A percentile compares a stretch with the other conserved stretches of the same genome.
These are phyloP conservation scores for Erinaceus europaeus DNA, from an alignment of 2,113 vertebrate genomes.

Conservation along the genomic window DNA sequence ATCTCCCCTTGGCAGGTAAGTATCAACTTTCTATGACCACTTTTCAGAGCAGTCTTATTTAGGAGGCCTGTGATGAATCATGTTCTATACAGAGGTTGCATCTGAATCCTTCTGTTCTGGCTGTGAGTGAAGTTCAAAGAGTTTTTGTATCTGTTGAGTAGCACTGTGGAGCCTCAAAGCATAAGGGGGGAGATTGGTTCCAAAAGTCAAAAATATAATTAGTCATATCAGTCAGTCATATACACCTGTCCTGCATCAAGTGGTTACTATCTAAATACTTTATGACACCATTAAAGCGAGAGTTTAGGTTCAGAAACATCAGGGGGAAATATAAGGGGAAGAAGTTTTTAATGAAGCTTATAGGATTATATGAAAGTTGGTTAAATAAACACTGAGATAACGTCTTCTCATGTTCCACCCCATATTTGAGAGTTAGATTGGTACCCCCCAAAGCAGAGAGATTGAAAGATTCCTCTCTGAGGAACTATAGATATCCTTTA, in stretches of 20 bases:
- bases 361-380: neutral
- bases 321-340: neutral
- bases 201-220: neutral
- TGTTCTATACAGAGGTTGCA: neutral
- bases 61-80: rapidly evolving
- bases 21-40: too few species aligned
- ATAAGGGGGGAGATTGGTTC: neutral
- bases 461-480: neutral
- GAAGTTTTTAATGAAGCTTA: neutral
- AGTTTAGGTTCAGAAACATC: neutral
- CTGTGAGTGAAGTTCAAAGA: neutral
- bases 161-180: neutral
- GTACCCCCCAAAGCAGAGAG: neutral
- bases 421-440: neutral
- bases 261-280: neutral
- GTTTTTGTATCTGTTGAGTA: neutral
- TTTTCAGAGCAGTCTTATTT: neutral
- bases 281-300: neutral
- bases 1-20: too few species aligned
- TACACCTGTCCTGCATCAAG: neutral
- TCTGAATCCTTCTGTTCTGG: neutral
- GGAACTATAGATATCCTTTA: neutral
- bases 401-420: rapidly evolving
- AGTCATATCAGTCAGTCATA: neutral
- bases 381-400: neutral